Evolutionary conservation across 2,113 vertebrate genomes (phyloP).

Genomic region (Casuarius casuarius): DNA sequence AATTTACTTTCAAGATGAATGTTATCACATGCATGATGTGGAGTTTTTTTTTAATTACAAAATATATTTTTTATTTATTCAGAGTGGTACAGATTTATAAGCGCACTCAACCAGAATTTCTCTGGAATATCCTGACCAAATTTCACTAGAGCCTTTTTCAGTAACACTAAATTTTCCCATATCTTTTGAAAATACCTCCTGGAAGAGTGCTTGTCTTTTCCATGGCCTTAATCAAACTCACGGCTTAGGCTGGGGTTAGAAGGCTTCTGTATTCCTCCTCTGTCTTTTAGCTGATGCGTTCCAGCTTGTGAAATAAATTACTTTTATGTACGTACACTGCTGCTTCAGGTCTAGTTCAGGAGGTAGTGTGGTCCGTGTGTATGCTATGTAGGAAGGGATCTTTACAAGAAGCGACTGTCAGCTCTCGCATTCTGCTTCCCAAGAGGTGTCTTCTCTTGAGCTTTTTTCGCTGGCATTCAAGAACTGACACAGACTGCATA

Average conservation of each 20-base stretch:
- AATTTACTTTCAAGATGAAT: neutral
- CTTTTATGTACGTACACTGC: neutral
- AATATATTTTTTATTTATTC: too few relatives aligned
- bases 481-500: neutral
- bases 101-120: neutral
- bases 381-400: rapidly evolving
- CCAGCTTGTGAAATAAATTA: neutral
- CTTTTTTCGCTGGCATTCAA: neutral
- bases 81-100: neutral
- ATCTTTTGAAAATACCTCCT: neutral
- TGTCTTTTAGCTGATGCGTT: neutral
- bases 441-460: neutral
- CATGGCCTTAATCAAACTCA: neutral
- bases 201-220: neutral
- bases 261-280: neutral
- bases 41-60: too few relatives aligned
- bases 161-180: neutral
- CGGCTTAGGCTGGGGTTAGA: neutral
- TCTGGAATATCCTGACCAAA: neutral
- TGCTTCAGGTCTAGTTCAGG: rapidly evolving
- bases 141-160: neutral
- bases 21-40: neutral
- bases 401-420: neutral
- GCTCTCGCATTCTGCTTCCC: neutral
- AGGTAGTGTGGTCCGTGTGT: rapidly evolving